Base-by-base conservation (phyloP, 2,888 invertebrate genomes). In the Crossocerus cetratus region DNA sequence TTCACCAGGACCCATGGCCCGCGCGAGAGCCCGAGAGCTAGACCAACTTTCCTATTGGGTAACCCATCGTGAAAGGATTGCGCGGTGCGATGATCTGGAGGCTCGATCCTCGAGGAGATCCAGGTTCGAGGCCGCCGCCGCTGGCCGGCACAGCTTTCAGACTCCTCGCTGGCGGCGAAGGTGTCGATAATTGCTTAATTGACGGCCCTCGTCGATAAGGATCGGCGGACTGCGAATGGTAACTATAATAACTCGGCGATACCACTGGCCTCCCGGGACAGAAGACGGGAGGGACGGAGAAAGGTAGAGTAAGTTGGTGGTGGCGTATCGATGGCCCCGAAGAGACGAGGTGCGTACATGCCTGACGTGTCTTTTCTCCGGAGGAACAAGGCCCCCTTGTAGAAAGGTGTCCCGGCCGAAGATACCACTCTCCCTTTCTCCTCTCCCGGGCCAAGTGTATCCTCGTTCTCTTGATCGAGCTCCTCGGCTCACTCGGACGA, bases 331-430 rank as follows among this genome's bases (percentile, higher is more conserved):
- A 84, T 79, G 81, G 75, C 73, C 78, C 79, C 80, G 75, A 78
- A 83, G 76, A 80, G 82, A 77, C 81, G 72, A 78, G 80, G 78
- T 79, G 80, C 78, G 74, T 82, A 82, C 83, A 81, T 78, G 78
- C 74, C 81, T 84, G 84, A 87, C 84, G 84, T 82, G 82, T 87
- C 85, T 87, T 83, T 85, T 85, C 80, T 86, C 76, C 78, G 71
- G 73, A 68, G 72, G 85, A 85, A 87, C 83, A 86, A 86, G 86
- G 83, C 83, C 78, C 80, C 83, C 83, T 84, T 83, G 83, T 84
- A 76, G 82, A 82, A 81, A 83, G 85, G 82, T 84, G 83, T 72
- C 83, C 80, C 77, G 78, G 73, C 78, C 69, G 75, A 78, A 82
- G 83, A 78, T 77, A 32, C 32, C 32, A 32, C 70, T 64, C 59